Percentiles rank a stretch among this genome's conserved stretches.
These are phyloP conservation scores for Cheilinus undulatus DNA, from an alignment of 2,113 vertebrate species.

Conservation along the genomic window DNA sequence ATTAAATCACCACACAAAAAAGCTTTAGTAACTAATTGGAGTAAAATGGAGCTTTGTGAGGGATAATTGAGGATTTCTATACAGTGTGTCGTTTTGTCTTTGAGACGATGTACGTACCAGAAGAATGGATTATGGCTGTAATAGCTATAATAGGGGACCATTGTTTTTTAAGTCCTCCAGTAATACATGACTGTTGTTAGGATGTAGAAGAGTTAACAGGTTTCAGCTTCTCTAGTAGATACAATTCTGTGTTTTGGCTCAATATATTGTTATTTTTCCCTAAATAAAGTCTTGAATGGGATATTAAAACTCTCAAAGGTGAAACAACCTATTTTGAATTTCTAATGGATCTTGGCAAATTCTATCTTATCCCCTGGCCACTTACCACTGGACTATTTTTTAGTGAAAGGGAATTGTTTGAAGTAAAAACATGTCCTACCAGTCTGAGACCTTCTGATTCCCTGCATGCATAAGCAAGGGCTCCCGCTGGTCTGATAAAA, in stretches of 20 bases:
- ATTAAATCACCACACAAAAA: constrained; percentile 65
- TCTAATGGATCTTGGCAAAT: constrained; percentile 5
- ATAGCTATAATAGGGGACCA: background rate
- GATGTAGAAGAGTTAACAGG: background rate
- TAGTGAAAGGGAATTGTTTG: constrained; percentile 51
- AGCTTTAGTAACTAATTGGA: constrained; percentile 74
- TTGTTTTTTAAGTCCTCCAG: background rate
- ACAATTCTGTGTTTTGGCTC: background rate
- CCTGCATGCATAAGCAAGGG: constrained; percentile 52
- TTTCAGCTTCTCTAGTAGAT: background rate
- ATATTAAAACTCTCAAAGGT: background rate
- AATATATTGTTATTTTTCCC: background rate
- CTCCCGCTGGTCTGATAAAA: constrained; percentile 77
- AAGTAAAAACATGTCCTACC: constrained; percentile 63
- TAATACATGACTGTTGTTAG: background rate
- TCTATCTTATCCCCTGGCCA: background rate
- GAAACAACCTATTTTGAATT: background rate
- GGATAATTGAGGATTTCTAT: constrained; percentile 61
- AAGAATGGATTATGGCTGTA: background rate
- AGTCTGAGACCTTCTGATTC: constrained; percentile 68
- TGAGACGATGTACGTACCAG: constrained; percentile 26
- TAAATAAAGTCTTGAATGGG: background rate
- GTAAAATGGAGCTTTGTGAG: constrained; percentile 70
- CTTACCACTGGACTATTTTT: constrained; percentile 42
- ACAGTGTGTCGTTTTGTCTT: constrained; percentile 31